Conservation (phyloP, 1,140 invertebrate species). For the Phenacoccus solenopsis region DNA sequence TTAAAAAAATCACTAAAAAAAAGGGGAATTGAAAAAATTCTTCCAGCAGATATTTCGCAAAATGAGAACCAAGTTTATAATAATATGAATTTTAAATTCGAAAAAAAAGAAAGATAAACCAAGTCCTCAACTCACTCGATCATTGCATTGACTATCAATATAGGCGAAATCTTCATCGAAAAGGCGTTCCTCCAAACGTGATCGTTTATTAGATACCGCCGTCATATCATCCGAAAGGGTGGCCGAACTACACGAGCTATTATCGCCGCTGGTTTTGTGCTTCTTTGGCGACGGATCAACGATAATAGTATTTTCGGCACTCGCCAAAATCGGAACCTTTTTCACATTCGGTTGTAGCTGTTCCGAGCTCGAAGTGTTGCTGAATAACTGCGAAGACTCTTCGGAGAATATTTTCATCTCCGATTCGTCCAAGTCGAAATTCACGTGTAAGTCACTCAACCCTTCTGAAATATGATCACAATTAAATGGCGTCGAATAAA, state of each 20-base stretch:
- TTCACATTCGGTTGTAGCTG: constrained; percentile 31
- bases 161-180: constrained; percentile 39
- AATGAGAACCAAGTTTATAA: no score
- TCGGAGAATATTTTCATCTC: constrained; percentile 77
- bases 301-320: constrained; percentile 28
- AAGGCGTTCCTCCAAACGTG: constrained; percentile 39
- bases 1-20: no score
- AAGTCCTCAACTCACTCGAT: constrained; percentile 28
- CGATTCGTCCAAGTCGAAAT: constrained; percentile 68
- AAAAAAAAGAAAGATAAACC: no score
- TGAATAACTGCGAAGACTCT: constrained; percentile 41
- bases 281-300: constrained; percentile 31
- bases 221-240: constrained; percentile 10
- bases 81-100: no score
- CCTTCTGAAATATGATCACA: constrained; percentile 39
- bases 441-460: constrained; percentile 65
- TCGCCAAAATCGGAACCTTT: constrained; percentile 25
- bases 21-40: no score
- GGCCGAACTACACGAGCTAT: constrained; percentile 12
- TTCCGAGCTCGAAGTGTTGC: constrained; percentile 26
- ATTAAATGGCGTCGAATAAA: neutral
- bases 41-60: no score
- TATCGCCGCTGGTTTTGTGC: constrained; percentile 26
- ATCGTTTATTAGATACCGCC: constrained; percentile 33
- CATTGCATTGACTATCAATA: constrained; percentile 43